phyloP scores from a whole-genome alignment of 2,797 vertebrate genomes.

The Diglossa cyanea region DNA sequence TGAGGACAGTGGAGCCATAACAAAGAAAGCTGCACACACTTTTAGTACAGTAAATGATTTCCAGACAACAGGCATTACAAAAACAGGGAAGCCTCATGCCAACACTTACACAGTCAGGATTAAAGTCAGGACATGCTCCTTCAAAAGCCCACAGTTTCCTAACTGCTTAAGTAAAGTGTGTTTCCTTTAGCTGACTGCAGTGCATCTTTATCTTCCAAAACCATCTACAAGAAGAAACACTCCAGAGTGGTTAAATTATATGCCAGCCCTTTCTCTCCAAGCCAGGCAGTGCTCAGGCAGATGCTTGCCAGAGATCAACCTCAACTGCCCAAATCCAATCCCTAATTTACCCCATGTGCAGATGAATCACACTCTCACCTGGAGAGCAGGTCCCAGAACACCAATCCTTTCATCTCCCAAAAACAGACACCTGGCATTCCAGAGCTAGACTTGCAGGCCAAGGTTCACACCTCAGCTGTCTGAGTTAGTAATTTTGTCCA shows the following conservation, averaged over 20 bases:
- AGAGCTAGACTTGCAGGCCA: background rate
- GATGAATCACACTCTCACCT: slow-evolving; percentile 43
- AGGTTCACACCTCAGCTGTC: slow-evolving; percentile 11
- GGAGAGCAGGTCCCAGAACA: background rate
- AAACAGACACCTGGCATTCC: background rate
- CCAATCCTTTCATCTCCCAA: slow-evolving; percentile 32
- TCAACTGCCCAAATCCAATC: background rate
- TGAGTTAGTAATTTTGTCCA: background rate
- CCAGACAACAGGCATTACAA: background rate
- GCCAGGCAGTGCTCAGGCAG: background rate
- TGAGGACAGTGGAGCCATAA: fast-evolving
- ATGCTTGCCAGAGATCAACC: background rate
- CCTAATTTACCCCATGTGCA: slow-evolving; percentile 1
- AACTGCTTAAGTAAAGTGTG: background rate
- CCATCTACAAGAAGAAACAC: background rate
- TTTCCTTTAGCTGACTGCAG: background rate
- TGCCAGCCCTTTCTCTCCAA: background rate
- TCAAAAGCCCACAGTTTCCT: background rate
- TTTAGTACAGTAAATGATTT: background rate
- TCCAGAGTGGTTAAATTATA: background rate
- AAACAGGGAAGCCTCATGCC: background rate
- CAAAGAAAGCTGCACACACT: background rate
- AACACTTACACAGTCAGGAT: background rate
- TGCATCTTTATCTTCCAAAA: background rate
- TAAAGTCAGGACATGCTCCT: background rate